These are phyloP conservation scores for Cnemophilus loriae DNA, from an alignment of 2,113 vertebrate genomes.

Conservation along the genomic window DNA sequence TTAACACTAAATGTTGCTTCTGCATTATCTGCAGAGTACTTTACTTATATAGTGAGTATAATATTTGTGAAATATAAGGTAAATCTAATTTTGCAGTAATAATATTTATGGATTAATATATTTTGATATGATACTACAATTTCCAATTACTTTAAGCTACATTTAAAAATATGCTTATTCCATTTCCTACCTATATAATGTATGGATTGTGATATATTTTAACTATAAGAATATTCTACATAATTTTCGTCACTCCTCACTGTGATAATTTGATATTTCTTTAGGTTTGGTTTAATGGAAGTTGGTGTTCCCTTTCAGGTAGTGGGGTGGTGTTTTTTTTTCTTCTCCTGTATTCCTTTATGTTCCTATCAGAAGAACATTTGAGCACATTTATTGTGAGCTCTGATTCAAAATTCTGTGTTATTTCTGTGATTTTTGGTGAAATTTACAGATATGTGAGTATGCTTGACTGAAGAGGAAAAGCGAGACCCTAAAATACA, in stretches of 20 bases:
- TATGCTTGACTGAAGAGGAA: neutral
- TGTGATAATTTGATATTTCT: neutral
- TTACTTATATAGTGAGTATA: neutral
- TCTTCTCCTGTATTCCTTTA: neutral
- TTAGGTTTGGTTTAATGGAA: neutral
- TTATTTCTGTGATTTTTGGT: neutral
- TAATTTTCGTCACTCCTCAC: neutral
- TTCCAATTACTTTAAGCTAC: neutral
- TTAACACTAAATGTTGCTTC: neutral
- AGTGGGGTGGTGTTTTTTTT: rapidly evolving
- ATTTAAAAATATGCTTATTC: neutral
- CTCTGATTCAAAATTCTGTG: neutral
- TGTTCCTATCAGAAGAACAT: neutral
- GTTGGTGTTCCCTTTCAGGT: neutral
- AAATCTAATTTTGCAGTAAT: neutral
- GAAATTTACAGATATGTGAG: neutral
- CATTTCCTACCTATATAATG: neutral
- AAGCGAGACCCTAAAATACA: neutral
- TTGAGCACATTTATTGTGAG: neutral
- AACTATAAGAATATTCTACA: neutral
- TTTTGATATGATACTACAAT: neutral
- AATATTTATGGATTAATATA: neutral
- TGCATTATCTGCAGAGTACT: neutral
- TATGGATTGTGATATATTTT: neutral
- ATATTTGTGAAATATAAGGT: neutral